Evolutionary conservation across 2,888 invertebrate genomes (phyloP), one percentile per base, ranked within the genome.

Genomic region (Platycnemis pennipes): DNA sequence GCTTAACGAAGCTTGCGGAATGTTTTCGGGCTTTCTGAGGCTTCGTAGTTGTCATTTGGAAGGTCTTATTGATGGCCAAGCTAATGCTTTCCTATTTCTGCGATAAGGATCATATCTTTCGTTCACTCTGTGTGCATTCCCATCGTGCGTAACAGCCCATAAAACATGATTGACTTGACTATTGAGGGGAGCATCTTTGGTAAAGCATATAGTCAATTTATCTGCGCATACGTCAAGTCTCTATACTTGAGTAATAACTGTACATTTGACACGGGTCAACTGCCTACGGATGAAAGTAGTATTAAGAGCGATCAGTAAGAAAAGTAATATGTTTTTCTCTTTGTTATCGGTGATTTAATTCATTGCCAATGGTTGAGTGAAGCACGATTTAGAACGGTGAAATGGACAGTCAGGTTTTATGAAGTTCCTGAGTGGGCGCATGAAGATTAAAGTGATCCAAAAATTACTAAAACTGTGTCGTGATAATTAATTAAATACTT

Each of bases 1-100:
- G 77, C 77, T 77, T 77, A 77, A 77, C 77, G 77, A 77, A 37
- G 77, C 77, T 77, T 77, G 77, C 77, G 37, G 77, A 77, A 77
- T 77, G 37, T 77, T 77, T 77, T 77, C 16, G 7, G 37, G 16
- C n/a, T 8, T 22, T 2, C 37, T 77, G 77, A 77, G 11, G 77
- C 16, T 77, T 37, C 37, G 13, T 3, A 37, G 77, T 26, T 31
- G 37, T 37, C 11, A 11, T 37, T 37, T 37, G 37, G 37, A 37
- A 26, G 37, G 77, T 77, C 77, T 77, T 77, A 77, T 77, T 77
- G 77, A 77, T 77, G 77, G 37, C 37, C 77, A 37, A 77, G 37
- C 37, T 37, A 77, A 77, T 77, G 77, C 77, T 37, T 77, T 77
- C 37, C 37, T 77, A 77, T 77, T 77, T 26, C 77, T 37, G 37